Evolutionary conservation across 2,113 vertebrate species (phyloP).

Genomic region (Caloenas nicobarica): DNA sequence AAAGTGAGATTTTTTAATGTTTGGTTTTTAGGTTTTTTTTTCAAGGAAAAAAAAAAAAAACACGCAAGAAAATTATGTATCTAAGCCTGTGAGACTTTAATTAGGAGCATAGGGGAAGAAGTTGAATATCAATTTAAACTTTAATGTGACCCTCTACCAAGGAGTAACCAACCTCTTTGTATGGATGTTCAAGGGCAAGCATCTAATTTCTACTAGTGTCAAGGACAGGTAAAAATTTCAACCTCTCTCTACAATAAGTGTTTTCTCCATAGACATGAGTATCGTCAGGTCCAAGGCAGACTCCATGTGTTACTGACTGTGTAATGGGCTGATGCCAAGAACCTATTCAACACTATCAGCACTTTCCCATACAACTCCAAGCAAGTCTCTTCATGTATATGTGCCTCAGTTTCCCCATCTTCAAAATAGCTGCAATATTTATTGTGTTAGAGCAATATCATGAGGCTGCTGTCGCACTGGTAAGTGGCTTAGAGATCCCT

Average conservation of each 20-base stretch:
- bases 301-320: not conserved
- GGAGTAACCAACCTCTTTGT: not conserved
- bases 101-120: not conserved
- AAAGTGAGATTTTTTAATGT: not conserved
- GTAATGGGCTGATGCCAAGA: not conserved
- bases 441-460: not conserved
- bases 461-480: not conserved
- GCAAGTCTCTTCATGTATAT: rapidly evolving
- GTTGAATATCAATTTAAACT: constrained; percentile 12
- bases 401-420: not conserved
- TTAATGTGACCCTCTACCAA: not conserved
- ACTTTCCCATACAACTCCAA: not conserved
- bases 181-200: constrained; percentile 1
- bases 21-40: no score
- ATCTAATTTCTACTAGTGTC: not conserved
- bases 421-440: not conserved
- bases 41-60: not conserved
- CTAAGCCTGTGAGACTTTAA: constrained; percentile 5
- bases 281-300: not conserved
- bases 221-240: constrained; percentile 16
- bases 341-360: not conserved
- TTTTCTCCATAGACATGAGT: not conserved
- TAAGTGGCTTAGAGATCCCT: constrained; percentile 12
- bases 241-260: not conserved
- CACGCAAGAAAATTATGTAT: not conserved